Percentiles rank a stretch among this genome's conserved stretches.
phyloP scores from a whole-genome alignment of 2,797 vertebrate species.

The Tenualosa thibaudeaui region DNA sequence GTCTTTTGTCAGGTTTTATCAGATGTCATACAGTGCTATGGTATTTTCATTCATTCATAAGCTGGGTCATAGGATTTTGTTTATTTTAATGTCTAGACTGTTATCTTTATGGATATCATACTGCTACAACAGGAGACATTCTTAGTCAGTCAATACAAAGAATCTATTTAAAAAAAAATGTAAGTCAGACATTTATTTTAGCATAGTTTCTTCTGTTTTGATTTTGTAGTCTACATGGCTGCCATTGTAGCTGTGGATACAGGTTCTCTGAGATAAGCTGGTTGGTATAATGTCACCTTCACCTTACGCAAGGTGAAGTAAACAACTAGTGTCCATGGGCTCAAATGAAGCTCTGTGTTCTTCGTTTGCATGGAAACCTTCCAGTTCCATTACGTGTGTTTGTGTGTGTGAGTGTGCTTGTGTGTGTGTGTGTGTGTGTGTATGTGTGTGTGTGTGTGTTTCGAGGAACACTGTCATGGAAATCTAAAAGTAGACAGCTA shows the following conservation, averaged over 20 bases:
- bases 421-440: not conserved
- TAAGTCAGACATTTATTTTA: no score
- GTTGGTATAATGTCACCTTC: not conserved
- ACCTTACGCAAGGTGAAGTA: not conserved
- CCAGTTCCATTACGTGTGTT: not conserved
- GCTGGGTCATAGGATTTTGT: not conserved
- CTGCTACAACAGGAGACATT: no score
- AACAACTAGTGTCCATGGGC: not conserved
- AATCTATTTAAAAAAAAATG: no score
- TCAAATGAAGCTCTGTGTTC: not conserved
- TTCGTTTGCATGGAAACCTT: not conserved
- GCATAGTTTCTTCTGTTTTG: not conserved
- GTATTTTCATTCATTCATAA: not conserved
- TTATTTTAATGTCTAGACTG: not conserved
- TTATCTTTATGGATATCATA: not conserved
- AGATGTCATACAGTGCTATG: no score
- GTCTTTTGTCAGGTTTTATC: no score
- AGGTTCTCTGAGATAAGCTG: not conserved
- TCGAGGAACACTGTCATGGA: not conserved
- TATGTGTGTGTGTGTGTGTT: slow-evolving; percentile 11
- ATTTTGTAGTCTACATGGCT: not conserved
- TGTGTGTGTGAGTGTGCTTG: not conserved
- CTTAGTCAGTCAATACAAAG: no score
- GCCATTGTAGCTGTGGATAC: not conserved
- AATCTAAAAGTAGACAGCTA: not conserved